phyloP scores from a whole-genome alignment of 2,888 invertebrate genomes.

The Hirtodrosophila histrioides region DNA sequence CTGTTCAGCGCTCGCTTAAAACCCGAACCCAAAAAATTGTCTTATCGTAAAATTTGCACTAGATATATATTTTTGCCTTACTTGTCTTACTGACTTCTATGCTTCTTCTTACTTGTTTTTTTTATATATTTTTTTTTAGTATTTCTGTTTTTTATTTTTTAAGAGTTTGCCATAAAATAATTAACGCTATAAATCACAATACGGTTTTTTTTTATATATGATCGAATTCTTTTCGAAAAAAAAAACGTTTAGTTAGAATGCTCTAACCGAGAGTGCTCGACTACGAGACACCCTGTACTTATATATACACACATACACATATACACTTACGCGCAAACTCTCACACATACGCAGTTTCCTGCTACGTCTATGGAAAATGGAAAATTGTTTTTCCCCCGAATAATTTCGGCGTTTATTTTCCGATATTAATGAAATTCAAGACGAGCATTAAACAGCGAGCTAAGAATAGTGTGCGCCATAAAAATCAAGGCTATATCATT shows the following conservation, averaged over 20 bases:
- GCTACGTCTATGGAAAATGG: too few species aligned
- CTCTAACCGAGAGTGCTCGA: too few species aligned
- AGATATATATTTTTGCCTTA: slow-evolving; percentile 38
- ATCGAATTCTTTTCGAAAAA: slow-evolving; percentile 54
- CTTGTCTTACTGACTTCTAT: slow-evolving; percentile 14
- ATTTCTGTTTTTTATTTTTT: slow-evolving; percentile 9
- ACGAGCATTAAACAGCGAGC: too few species aligned
- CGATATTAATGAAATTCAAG: too few species aligned
- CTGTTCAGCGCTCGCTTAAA: slow-evolving; percentile 34
- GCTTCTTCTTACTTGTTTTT: background rate
- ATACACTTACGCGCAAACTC: too few species aligned
- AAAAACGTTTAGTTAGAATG: slow-evolving; percentile 22
- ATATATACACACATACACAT: too few species aligned
- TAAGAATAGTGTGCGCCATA: too few species aligned
- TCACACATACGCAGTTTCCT: too few species aligned
- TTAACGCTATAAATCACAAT: slow-evolving; percentile 85
- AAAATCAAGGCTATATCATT: too few species aligned
- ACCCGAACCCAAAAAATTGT: slow-evolving; percentile 30
- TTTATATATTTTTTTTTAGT: slow-evolving; percentile 9
- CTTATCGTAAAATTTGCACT: slow-evolving; percentile 67
- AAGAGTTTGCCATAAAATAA: slow-evolving; percentile 77
- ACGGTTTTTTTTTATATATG: slow-evolving; percentile 75
- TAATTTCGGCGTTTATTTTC: too few species aligned
- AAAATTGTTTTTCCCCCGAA: too few species aligned
- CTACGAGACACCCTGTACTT: too few species aligned